phyloP scores from a whole-genome alignment of 2,797 vertebrate genomes.

The Nothura maculosa region DNA sequence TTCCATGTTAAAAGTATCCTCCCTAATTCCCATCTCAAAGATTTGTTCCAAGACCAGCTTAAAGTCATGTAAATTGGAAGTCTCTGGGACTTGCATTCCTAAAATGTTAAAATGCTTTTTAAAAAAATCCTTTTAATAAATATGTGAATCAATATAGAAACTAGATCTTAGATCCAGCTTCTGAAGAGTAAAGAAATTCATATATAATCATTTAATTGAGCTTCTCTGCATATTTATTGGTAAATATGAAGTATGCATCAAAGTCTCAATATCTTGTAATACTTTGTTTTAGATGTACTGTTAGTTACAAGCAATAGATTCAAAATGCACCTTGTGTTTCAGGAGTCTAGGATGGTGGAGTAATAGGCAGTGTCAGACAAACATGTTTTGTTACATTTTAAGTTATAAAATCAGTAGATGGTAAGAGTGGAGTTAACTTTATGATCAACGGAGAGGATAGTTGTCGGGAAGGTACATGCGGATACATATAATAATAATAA shows the following conservation, averaged over 20 bases:
- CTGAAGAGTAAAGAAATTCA: background rate
- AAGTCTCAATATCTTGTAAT: background rate
- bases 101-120: background rate
- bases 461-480: background rate
- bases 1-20: background rate
- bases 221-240: background rate
- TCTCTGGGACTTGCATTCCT: background rate
- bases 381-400: background rate
- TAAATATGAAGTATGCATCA: background rate
- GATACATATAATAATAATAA: background rate
- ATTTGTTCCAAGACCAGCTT: background rate
- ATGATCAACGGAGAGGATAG: background rate
- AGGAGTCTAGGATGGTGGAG: background rate
- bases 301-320: background rate
- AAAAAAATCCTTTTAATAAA: background rate
- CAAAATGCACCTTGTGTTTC: background rate
- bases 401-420: background rate
- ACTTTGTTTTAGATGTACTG: background rate
- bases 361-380: background rate
- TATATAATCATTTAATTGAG: background rate
- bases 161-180: background rate
- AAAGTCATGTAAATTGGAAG: background rate
- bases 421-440: background rate
- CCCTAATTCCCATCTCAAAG: rapidly evolving
- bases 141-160: background rate